Conservation (phyloP, 2,113 vertebrate genomes). For the Geococcyx californianus region DNA sequence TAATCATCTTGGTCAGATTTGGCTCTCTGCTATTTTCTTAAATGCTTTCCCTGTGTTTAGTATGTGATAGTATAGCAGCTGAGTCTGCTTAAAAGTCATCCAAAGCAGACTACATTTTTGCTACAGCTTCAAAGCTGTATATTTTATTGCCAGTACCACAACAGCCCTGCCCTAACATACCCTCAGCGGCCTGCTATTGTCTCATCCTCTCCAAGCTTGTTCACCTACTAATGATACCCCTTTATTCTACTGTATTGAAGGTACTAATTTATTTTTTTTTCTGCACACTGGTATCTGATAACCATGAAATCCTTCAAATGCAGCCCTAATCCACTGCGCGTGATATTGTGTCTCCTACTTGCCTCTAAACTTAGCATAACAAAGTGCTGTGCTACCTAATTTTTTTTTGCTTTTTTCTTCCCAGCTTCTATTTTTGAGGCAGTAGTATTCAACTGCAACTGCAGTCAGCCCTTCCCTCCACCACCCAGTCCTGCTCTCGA, state of each 20-base stretch:
- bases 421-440: constrained; percentile 51
- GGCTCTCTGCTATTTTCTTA: constrained; percentile 72
- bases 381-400: constrained; percentile 76
- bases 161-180: constrained; percentile 65
- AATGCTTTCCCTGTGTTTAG: constrained; percentile 76
- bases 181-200: constrained; percentile 55
- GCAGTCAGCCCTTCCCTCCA: constrained; percentile 56
- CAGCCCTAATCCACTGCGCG: constrained; percentile 53
- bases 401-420: background rate
- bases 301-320: constrained; percentile 54
- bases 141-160: constrained; percentile 83
- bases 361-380: constrained; percentile 68
- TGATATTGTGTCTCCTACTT: constrained; percentile 51
- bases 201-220: constrained; percentile 59
- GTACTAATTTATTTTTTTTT: constrained; percentile 14
- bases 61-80: constrained; percentile 85
- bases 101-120: constrained; percentile 74
- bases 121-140: constrained; percentile 76
- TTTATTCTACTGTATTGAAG: constrained; percentile 61
- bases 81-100: constrained; percentile 75
- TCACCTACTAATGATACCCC: constrained; percentile 56
- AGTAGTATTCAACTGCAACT: constrained; percentile 29
- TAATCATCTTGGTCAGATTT: constrained; percentile 67
- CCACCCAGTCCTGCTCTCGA: constrained; percentile 46
- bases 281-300: constrained; percentile 60